These are phyloP conservation scores for Leucania comma DNA, from an alignment of 2,888 invertebrate genomes.

Conservation along the genomic window DNA sequence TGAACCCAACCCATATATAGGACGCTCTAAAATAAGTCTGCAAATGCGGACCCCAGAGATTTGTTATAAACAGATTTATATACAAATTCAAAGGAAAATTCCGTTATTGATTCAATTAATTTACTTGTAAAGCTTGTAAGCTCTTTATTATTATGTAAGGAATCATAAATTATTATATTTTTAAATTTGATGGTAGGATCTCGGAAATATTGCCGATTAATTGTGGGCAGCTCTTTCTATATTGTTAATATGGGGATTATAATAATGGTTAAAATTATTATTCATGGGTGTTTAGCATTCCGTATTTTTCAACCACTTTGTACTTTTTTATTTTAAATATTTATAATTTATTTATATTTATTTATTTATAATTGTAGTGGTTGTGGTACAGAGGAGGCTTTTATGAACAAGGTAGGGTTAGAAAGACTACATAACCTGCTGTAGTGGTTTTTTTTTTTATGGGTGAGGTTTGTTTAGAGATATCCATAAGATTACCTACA, in stretches of 20 bases:
- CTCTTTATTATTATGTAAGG: slow-evolving; percentile 37
- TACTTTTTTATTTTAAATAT: too few species aligned
- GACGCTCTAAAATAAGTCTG: slow-evolving; percentile 46
- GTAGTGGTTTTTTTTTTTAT: too few species aligned
- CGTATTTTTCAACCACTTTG: background rate
- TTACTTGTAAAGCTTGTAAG: slow-evolving; percentile 38
- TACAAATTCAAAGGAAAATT: slow-evolving; percentile 60
- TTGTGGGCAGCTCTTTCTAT: background rate
- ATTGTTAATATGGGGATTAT: background rate
- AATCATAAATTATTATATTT: slow-evolving; percentile 31
- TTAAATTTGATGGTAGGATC: background rate
- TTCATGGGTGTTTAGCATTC: background rate
- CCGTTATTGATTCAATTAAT: slow-evolving; percentile 56
- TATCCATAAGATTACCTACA: too few species aligned
- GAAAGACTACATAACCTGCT: too few species aligned
- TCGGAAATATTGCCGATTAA: background rate
- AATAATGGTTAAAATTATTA: background rate
- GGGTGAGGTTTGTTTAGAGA: too few species aligned
- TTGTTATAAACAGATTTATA: slow-evolving; percentile 54
- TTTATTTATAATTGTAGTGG: too few species aligned
- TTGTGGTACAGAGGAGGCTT: too few species aligned
- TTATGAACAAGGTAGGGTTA: too few species aligned
- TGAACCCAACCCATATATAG: slow-evolving; percentile 13
- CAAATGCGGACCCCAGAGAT: slow-evolving; percentile 34
- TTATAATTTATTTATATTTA: too few species aligned